Base-by-base conservation (phyloP, 1,140 invertebrate species). In the Leptinotarsa defecta region DNA sequence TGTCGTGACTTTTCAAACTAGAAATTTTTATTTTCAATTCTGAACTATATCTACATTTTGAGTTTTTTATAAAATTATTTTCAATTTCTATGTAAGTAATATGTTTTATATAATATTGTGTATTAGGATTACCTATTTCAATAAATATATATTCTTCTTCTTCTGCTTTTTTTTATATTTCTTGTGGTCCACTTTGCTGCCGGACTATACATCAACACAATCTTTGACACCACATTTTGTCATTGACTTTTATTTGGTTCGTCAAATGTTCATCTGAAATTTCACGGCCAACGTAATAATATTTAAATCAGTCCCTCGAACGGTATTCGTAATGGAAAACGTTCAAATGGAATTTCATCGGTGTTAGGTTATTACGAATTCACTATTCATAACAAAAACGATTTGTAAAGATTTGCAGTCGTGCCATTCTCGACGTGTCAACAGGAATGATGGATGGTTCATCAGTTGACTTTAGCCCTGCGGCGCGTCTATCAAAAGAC, bases 381-480 rank as follows among this genome's bases (percentile, higher is more conserved):
- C 78, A 75, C 72, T 74, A 81, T 80, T 83, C 80, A 81, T 83
- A 82, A 71, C 76, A 74, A 82, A 80, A 83, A 77, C 81, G 80
- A 83, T 83, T 83, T 83, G 82, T 83, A 81, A 82, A 81, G 82
- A 83, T 83, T 82, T 83, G 78, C 77, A 82, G 74, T 80, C n/a
- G 73, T 74, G 76, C 77, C 78, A 74, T 75, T 77, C 73, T 71
- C 49, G 48, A n/a, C 61, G 52, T 67, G 74, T 73, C 74, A 74
- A 69, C 43, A 64, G 24, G 72, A 52, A 81, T 83, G 82, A 83
- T 83, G 78, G 81, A 83, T 83, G 78, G 78, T 76, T 74, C 49
- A 72, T 65, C 68, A 80, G 80, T 80, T 77, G 76, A 80, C 79
- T 80, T 75, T 79, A 76, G 76, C 79, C 78, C 80, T 74, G 76